Conservation (phyloP, 2,113 vertebrate genomes). For the Formicarius rufipectus region DNA sequence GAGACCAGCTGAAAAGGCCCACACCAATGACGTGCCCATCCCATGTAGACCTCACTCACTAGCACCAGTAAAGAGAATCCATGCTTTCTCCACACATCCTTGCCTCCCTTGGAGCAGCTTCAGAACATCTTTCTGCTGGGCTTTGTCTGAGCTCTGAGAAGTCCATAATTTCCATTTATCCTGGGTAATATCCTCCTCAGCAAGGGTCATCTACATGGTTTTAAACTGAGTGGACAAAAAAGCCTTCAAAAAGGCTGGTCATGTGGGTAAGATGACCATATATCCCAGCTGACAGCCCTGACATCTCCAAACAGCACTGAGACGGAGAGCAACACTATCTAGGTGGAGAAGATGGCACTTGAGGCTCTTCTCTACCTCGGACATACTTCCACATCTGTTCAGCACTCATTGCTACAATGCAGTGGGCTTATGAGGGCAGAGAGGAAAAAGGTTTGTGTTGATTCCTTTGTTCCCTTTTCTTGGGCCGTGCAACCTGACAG, state of each 20-base stretch:
- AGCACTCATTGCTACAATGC: not conserved
- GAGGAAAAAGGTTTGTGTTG: not conserved
- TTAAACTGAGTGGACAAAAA: not conserved
- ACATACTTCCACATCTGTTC: not conserved
- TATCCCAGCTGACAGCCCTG: not conserved
- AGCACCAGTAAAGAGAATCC: not conserved
- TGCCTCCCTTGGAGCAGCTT: accelerated
- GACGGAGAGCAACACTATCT: not conserved
- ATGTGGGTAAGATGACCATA: not conserved
- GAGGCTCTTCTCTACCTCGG: not conserved
- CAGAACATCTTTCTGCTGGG: not conserved
- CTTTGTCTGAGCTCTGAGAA: not conserved
- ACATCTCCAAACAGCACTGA: not conserved
- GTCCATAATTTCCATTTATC: not conserved
- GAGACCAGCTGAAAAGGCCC: not conserved
- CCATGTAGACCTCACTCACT: accelerated
- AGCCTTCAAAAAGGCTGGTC: not conserved
- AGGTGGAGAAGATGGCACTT: not conserved
- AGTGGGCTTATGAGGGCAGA: not conserved
- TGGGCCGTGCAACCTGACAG: not conserved
- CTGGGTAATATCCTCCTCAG: not conserved
- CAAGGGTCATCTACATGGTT: not conserved
- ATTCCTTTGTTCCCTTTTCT: not conserved
- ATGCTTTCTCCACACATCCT: not conserved
- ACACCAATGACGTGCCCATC: accelerated